Evolutionary conservation across 2,888 invertebrate species (phyloP), one percentile per base, ranked within the genome.

Genomic region (Eristalinus aeneus): DNA sequence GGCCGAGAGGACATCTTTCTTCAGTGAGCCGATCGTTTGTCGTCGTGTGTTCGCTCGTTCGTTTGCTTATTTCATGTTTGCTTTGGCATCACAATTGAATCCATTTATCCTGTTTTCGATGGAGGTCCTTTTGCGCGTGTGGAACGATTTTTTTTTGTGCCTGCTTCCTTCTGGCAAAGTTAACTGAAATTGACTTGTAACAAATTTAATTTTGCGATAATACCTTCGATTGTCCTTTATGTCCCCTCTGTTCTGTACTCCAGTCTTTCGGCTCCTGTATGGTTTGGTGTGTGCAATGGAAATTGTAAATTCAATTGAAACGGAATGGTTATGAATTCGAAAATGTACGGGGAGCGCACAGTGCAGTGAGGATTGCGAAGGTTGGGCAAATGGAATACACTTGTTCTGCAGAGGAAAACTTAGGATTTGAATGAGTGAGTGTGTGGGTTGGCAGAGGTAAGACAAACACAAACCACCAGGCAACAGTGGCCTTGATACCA

Each of bases 181-280:
- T 71, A 75, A 80, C 79, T 67, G 69, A 84, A 84, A 84, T 84
- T 84, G 79, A 84, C 84, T 84, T 84, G 79, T 84, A 80, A 67
- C 84, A 84, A 84, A 84, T 84, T 84, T 74, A 84, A 84, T 84
- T 80, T 80, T 80, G 34, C 8, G 71, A 79, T 67, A 84, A 80
- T 75, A 61, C 67, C 46, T 46, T 75, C 65, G 68, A 84, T 79
- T 84, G 84, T 84, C 75, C 74, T 53, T 23, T 76, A 1, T 10
- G 32, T 69, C 32, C 27, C 5, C 5, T 27, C 11, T n/a, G n/a
- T n/a, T n/a, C n/a, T n/a, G n/a, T n/a, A n/a, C n/a, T 34, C 2
- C 20, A 65, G 27, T 54, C 56, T 20, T n/a, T 6, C 10, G 32
- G 54, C 34, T 12, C 11, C 32, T 69, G 32, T 27, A n/a, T 27